These are phyloP conservation scores for Myodes glareolus DNA, from an alignment of 2,113 vertebrate genomes.

Conservation along the genomic window DNA sequence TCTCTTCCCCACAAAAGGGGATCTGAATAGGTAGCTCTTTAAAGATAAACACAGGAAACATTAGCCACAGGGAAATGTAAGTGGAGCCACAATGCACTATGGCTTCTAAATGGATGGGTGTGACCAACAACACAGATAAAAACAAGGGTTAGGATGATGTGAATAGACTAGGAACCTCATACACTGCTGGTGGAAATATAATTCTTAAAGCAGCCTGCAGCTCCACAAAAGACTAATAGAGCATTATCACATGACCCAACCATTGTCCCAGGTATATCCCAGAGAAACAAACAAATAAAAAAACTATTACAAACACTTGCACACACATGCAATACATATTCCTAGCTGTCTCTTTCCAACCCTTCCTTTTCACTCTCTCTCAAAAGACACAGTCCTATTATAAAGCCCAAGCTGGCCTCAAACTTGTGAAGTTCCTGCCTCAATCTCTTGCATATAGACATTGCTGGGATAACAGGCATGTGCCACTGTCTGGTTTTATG, in stretches of 20 bases:
- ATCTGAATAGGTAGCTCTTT: constrained; percentile 1
- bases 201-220: background rate
- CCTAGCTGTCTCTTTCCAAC: no score
- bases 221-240: constrained; percentile 31
- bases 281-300: background rate
- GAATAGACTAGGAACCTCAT: no score
- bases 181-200: background rate
- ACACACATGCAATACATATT: background rate
- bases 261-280: background rate
- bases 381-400: background rate
- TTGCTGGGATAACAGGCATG: no score
- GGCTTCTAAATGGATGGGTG: background rate
- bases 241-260: constrained; percentile 12
- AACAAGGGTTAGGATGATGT: background rate
- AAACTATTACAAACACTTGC: background rate
- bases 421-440: background rate
- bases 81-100: background rate
- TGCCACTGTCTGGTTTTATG: background rate
- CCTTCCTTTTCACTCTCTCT: background rate
- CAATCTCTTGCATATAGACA: background rate
- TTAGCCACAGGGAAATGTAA: constrained; percentile 33
- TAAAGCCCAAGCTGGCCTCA: background rate
- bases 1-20: background rate
- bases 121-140: background rate
- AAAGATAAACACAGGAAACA: constrained; percentile 18